Percentiles rank a stretch among this genome's conserved stretches.
Evolutionary conservation across 2,888 invertebrate genomes (phyloP).

Genomic region (Diarsia mendica): DNA sequence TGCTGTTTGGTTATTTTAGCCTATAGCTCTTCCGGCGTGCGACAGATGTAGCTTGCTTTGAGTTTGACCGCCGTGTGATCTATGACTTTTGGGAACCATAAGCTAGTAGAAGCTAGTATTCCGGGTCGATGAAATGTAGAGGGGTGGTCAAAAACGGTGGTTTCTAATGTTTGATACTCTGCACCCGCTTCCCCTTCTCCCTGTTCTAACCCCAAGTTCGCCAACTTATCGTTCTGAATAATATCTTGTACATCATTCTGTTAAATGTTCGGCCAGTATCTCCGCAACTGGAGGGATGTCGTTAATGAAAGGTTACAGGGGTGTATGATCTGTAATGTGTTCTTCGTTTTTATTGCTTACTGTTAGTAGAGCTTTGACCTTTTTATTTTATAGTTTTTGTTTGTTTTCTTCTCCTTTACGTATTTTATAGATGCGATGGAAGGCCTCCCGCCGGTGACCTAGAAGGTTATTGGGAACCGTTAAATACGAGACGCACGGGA

Average conservation of each 20-base stretch:
- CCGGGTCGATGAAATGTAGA: not conserved
- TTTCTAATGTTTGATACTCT: no score
- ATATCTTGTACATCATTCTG: constrained; percentile 45
- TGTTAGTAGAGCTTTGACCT: not conserved
- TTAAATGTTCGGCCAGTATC: constrained; percentile 32
- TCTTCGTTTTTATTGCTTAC: constrained; percentile 1
- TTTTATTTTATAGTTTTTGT: constrained; percentile 2
- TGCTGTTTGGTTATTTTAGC: not conserved
- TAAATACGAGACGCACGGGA: no score
- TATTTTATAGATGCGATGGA: not conserved
- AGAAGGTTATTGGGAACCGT: no score
- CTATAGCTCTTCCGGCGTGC: no score
- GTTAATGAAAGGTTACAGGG: constrained; percentile 15
- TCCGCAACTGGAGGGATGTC: constrained; percentile 1
- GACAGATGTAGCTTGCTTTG: no score
- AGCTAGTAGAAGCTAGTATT: not conserved
- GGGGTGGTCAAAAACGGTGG: not conserved
- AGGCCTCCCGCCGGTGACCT: no score
- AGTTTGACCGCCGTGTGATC: no score
- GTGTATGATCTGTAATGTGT: constrained; percentile 13
- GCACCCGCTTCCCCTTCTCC: not conserved
- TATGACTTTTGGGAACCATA: no score
- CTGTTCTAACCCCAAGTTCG: constrained; percentile 22
- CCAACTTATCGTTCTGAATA: constrained; percentile 61
- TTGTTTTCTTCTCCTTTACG: not conserved